Base-by-base conservation (phyloP, 2,113 vertebrate species). In the Nanorana parkeri region DNA sequence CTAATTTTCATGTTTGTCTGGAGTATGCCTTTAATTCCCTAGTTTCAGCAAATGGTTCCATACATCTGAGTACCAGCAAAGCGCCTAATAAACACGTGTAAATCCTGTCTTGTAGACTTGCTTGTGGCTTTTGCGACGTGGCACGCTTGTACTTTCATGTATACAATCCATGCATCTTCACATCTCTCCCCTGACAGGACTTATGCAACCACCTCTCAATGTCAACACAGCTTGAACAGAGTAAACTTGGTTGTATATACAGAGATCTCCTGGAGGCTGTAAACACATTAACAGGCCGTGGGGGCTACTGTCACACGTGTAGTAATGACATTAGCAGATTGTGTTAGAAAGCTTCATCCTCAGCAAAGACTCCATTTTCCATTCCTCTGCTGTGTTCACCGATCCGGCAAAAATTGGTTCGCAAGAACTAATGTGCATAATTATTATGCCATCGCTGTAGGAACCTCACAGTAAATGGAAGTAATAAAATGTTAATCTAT, bases 201-300 rank as follows among this genome's bases (percentile, higher is more conserved):
- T 67, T 78, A 78, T 23, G 63, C 47, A 28, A 65, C 47, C 76
- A 78, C 76, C 76, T 77, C 72, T 61, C 55, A 75, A 60, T 61
- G 55, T 75, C 72, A 75, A 75, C 72, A 75, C 72, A 75, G 72
- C 72, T 75, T 78, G 76, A 55, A 55, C 20, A 78, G 63, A 65
- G 5, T 54, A 78, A 66, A 67, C 76, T n/a, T 20, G 54, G 63
- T 66, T 67, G 63, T 67, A 66, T 78, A 78, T 65, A 78, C 36
- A n/a, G 41, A 58, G 64, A 20, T 58, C 23, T 68, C n/a, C 8
- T 41, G 51, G 24, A 80, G 15, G 36, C 32, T 61, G 55, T 51
- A 47, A 69, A 61, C 66, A 68, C 66, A 69, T 80, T 47, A 58
- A 11, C 19, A 17, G 29, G 32, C 66, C 41, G 21, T n/a, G 41